Evolutionary conservation across 2,113 vertebrate genomes (phyloP).

Genomic region (Actenoides lindsayi): DNA sequence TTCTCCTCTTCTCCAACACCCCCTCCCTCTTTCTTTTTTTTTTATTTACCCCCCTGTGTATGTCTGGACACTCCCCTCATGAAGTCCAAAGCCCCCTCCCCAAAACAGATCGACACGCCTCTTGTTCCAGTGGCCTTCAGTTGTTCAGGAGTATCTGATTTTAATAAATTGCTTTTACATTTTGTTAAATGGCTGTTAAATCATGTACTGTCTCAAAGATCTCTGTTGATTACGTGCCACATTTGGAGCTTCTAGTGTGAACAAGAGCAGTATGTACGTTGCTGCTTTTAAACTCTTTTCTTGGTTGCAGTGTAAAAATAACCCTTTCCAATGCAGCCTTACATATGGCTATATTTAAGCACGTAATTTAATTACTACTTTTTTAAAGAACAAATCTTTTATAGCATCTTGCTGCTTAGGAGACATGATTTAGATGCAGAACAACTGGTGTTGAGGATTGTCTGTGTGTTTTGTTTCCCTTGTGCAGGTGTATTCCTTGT

Average conservation of each 20-base stretch:
- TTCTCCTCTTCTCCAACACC: background rate
- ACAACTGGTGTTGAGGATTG: background rate
- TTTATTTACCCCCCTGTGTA: too few relatives aligned
- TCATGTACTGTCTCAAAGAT: background rate
- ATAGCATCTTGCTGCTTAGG: background rate
- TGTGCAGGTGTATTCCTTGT: conserved; percentile 93
- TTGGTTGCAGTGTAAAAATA: background rate
- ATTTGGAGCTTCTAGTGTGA: background rate
- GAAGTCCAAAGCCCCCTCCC: background rate
- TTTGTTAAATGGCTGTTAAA: background rate
- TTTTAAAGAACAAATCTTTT: background rate
- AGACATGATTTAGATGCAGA: background rate
- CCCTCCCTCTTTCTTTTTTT: rapidly evolving
- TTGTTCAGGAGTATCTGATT: background rate
- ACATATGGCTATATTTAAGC: background rate
- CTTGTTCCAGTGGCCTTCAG: background rate
- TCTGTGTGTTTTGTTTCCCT: background rate
- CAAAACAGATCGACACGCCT: background rate
- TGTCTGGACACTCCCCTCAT: background rate
- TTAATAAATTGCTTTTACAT: background rate
- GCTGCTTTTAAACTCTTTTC: background rate
- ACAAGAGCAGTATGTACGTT: background rate
- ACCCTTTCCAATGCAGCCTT: background rate
- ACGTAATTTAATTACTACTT: background rate
- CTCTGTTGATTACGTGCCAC: background rate